Percentiles rank a stretch among this genome's conserved stretches.
These are phyloP conservation scores for Agapornis roseicollis DNA, from an alignment of 2,113 vertebrate genomes.

Conservation along the genomic window DNA sequence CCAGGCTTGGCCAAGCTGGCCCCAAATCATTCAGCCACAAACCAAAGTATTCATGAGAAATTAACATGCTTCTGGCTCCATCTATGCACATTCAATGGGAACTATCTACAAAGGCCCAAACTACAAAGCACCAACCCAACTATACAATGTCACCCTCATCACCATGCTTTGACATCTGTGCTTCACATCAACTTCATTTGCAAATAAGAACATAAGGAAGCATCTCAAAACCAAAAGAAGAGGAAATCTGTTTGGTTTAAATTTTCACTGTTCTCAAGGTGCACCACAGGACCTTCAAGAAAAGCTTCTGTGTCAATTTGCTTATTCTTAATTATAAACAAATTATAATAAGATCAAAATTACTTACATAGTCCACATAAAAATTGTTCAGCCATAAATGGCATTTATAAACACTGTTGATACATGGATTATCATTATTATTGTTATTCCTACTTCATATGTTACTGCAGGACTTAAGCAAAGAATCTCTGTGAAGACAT, in stretches of 20 bases:
- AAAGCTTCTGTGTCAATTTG: neutral
- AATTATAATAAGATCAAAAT: neutral
- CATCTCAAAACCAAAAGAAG: neutral
- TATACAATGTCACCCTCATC: neutral
- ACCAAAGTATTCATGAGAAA: neutral
- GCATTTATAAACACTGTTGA: neutral
- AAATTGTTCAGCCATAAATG: neutral
- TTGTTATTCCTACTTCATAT: neutral
- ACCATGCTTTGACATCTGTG: neutral
- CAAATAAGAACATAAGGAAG: neutral
- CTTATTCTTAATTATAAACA: neutral
- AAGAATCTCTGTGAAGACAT: neutral
- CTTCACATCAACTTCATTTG: neutral
- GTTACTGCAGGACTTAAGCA: neutral
- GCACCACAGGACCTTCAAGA: neutral
- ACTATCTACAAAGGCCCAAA: neutral
- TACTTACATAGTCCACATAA: neutral
- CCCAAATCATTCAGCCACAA: neutral
- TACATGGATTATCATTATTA: neutral
- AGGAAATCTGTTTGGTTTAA: neutral
- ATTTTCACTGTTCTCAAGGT: neutral
- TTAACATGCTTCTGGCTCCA: neutral
- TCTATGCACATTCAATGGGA: neutral
- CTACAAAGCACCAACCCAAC: neutral
- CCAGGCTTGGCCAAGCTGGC: slow-evolving; percentile 42